phyloP scores from a whole-genome alignment of 2,888 invertebrate genomes.

The Ischnus inquisitorius region DNA sequence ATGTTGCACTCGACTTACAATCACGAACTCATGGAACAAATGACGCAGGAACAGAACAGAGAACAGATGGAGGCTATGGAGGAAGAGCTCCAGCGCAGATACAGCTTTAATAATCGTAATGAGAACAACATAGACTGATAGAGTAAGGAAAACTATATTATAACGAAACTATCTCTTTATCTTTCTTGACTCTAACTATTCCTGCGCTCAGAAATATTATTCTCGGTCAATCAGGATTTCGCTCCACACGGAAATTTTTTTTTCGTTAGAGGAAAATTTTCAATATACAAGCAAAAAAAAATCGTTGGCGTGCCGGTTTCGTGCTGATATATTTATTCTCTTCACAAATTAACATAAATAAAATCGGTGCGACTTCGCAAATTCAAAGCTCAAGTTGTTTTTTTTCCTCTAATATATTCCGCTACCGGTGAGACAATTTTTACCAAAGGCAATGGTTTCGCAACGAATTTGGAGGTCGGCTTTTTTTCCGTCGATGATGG shows the following conservation, averaged over 20 bases:
- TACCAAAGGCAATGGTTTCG: background rate
- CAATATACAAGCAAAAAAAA: background rate
- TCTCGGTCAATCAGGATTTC: background rate
- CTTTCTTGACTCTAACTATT: background rate
- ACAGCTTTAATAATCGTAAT: constrained; percentile 71
- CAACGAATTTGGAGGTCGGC: background rate
- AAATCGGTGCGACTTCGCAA: background rate
- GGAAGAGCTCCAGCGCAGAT: constrained; percentile 84
- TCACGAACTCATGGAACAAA: constrained; percentile 94
- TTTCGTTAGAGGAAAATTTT: background rate
- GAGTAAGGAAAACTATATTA: background rate
- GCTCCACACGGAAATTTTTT: constrained; percentile 8
- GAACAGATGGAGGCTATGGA: constrained; percentile 86
- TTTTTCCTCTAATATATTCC: constrained; percentile 70
- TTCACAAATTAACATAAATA: background rate
- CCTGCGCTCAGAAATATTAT: background rate
- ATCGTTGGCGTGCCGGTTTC: no score
- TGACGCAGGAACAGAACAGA: constrained; percentile 87
- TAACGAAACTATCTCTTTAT: background rate
- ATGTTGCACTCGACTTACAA: constrained; percentile 98
- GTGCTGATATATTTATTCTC: no score
- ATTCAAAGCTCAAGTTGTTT: background rate
- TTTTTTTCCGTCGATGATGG: background rate
- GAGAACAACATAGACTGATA: constrained; percentile 63
- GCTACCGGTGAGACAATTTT: constrained; percentile 70